Evolutionary conservation across 2,888 invertebrate genomes (phyloP).

Genomic region (Oscheius sp.): DNA sequence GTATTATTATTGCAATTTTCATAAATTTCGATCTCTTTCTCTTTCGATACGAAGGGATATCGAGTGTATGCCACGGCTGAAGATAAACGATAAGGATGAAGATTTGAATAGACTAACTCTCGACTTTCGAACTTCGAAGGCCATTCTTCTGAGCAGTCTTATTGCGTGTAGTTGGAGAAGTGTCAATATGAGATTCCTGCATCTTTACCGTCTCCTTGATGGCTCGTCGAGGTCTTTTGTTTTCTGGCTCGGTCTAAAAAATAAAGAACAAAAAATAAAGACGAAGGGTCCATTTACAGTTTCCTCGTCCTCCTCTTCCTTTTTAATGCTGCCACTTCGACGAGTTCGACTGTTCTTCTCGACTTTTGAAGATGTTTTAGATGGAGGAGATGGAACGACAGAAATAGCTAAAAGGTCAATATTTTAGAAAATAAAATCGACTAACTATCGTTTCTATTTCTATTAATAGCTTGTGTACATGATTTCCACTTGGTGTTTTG

Average conservation of each 20-base stretch:
- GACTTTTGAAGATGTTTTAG: too few relatives aligned
- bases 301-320: too few relatives aligned
- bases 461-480: constrained; percentile 56
- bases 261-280: neutral
- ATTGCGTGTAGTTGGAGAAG: constrained; percentile 5
- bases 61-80: constrained; percentile 34
- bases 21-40: constrained; percentile 44
- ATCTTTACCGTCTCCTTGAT: constrained; percentile 26
- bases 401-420: constrained; percentile 15
- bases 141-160: constrained; percentile 24
- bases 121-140: neutral
- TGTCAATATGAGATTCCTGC: constrained; percentile 7
- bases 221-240: constrained; percentile 11
- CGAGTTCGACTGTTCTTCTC: too few relatives aligned
- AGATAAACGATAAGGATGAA: neutral
- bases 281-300: too few relatives aligned
- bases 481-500: constrained; percentile 55
- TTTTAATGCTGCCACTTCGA: too few relatives aligned
- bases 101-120: neutral
- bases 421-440: too few relatives aligned
- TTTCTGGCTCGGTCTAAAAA: constrained; percentile 9
- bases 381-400: neutral
- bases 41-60: constrained; percentile 49
- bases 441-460: constrained; percentile 38
- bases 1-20: constrained; percentile 41